These are phyloP conservation scores for Hymenopus coronatus DNA, from an alignment of 2,888 invertebrate species.

Conservation along the genomic window DNA sequence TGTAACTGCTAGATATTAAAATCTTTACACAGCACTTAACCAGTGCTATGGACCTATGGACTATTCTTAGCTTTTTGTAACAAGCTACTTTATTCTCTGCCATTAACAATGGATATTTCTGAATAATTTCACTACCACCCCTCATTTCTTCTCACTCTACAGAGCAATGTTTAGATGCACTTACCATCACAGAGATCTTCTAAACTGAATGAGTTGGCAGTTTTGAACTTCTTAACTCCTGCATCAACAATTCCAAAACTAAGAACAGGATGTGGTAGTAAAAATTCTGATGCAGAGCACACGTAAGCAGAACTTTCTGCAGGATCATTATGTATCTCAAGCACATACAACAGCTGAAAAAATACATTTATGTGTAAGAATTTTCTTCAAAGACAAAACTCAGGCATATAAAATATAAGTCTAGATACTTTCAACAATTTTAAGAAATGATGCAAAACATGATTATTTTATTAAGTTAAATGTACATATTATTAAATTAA, in stretches of 20 bases:
- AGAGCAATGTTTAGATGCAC: not conserved
- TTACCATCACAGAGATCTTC: constrained; percentile 48
- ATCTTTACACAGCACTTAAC: no score
- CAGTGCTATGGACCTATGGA: no score
- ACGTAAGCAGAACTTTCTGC: constrained; percentile 62
- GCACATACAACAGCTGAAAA: constrained; percentile 69
- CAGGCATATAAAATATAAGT: not conserved
- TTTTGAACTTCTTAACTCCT: constrained; percentile 51
- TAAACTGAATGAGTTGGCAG: constrained; percentile 45
- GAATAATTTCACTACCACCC: no score
- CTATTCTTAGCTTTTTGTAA: no score
- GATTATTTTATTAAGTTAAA: not conserved
- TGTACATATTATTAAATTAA: no score
- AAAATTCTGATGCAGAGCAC: constrained; percentile 78
- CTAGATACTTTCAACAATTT: not conserved
- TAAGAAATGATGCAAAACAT: not conserved
- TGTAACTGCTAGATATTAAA: no score
- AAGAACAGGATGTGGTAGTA: constrained; percentile 81
- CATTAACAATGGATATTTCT: no score
- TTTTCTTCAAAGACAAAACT: not conserved
- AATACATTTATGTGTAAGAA: not conserved
- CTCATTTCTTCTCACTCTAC: no score
- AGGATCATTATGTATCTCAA: constrained; percentile 66
- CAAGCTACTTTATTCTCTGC: no score
- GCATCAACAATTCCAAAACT: constrained; percentile 87